Percentiles rank a stretch among this genome's conserved stretches.
phyloP scores from a whole-genome alignment of 2,113 vertebrate species.

The Periophthalmus modestus region DNA sequence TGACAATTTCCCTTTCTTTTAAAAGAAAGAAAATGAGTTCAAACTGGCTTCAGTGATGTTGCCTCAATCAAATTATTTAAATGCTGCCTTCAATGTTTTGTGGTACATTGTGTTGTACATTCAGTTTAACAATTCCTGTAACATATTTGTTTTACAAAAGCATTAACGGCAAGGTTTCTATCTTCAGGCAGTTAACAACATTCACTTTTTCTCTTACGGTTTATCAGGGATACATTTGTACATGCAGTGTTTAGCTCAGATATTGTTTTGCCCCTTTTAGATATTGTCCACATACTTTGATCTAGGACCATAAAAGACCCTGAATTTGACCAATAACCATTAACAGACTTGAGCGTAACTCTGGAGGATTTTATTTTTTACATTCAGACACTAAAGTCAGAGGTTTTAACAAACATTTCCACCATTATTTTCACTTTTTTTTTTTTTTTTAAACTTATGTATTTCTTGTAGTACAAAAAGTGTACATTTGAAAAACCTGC shows the following conservation, averaged over 20 bases:
- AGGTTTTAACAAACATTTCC: conserved; percentile 25
- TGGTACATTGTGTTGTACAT: conserved; percentile 4
- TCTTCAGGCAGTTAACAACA: conserved; percentile 1
- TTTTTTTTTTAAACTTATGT: background rate
- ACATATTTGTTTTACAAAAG: background rate
- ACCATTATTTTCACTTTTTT: conserved; percentile 10
- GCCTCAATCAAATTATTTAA: conserved; percentile 33
- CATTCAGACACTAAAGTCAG: background rate
- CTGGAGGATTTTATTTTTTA: conserved; percentile 6
- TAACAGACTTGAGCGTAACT: conserved; percentile 3
- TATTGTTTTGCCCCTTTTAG: background rate
- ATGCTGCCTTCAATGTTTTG: conserved; percentile 29
- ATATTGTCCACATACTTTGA: conserved; percentile 6
- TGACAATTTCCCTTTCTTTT: conserved; percentile 62
- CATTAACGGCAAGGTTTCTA: conserved; percentile 10
- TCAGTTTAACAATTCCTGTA: background rate
- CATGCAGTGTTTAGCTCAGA: background rate
- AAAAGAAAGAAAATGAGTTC: background rate
- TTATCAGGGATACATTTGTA: conserved; percentile 13
- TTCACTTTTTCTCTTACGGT: conserved; percentile 21
- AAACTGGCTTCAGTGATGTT: background rate
- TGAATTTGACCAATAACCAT: conserved; percentile 7
- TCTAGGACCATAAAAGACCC: conserved; percentile 34
- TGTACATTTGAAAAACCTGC: conserved; percentile 29
- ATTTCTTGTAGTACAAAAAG: conserved; percentile 39